Evolutionary conservation across 2,113 vertebrate genomes (phyloP), one percentile per base, ranked within the genome.

Genomic region (Pomatostomus ruficeps): DNA sequence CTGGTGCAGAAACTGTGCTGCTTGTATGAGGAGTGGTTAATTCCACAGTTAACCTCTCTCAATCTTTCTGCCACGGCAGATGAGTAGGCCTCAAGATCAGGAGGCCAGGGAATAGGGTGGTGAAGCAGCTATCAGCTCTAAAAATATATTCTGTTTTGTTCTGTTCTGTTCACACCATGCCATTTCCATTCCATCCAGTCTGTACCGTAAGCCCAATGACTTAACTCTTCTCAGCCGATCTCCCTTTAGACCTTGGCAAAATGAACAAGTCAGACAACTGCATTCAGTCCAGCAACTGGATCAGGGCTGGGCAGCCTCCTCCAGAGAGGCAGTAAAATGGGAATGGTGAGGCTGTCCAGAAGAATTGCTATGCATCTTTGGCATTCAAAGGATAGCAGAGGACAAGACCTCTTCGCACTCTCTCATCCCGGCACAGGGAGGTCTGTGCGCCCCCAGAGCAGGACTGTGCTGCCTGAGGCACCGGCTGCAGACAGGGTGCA

Each of bases 41-140:
- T 88, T 90, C 85, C 85, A 66, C 59, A 66, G 82, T 94, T 95
- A 95, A 97, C 92, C 91, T 88, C 45, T 68, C 82, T 76, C 23
- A 10, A 55, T 91, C 75, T 76, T 93, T 77, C 91, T 92, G 80
- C 45, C 74, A 93, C 1, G 8, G 65, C 51, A 84, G 42, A 89
- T 29, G 72, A 93, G 51, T 26, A 12, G 1, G 43, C 24, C 77
- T 95, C 42, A 78, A 58, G 83, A 86, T 94, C 94, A 89, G 52
- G 62, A 95, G 52, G 38, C 68, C 67, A 62, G 91, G 88, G 83
- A 95, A 92, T 86, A 90, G 38, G n/a, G 86, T 38, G 31, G 65
- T 74, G 52, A 88, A 95, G 67, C 48, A 93, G 61, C 62, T 73
- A 55, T 42, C 51, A 77, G 73, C 48, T 91, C 63, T 75, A 91